Conservation (phyloP, 2,113 vertebrate species). For the Poecile atricapillus region DNA sequence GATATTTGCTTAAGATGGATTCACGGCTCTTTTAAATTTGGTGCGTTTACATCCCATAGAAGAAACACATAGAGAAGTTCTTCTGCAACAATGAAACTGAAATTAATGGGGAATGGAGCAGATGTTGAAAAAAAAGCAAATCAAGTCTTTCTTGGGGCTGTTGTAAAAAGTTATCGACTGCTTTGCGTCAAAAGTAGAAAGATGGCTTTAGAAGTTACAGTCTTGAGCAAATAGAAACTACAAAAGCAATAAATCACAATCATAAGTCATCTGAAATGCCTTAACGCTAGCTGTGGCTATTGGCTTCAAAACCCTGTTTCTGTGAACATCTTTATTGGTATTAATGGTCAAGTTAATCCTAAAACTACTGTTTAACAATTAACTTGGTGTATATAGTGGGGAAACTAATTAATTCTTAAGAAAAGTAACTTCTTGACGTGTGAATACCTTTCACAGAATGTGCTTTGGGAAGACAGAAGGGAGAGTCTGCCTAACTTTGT, state of each 20-base stretch:
- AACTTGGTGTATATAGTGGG: not conserved
- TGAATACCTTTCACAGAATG: slow-evolving; percentile 22
- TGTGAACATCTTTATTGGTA: slow-evolving; percentile 53
- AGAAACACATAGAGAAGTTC: slow-evolving; percentile 8
- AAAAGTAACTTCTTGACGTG: slow-evolving; percentile 61
- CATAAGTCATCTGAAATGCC: slow-evolving; percentile 73
- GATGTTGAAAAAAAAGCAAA: slow-evolving; percentile 33
- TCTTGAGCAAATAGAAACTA: slow-evolving; percentile 63
- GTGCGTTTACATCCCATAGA: not conserved
- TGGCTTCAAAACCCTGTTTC: slow-evolving; percentile 40
- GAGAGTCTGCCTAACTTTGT: not conserved
- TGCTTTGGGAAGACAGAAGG: not conserved
- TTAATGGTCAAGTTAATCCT: slow-evolving; percentile 70
- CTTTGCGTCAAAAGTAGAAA: slow-evolving; percentile 60
- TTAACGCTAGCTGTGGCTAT: slow-evolving; percentile 56
- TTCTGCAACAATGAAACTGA: slow-evolving; percentile 31
- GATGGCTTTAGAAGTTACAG: slow-evolving; percentile 66
- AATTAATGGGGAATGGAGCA: slow-evolving; percentile 60
- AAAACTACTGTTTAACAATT: slow-evolving; percentile 77
- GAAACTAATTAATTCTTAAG: slow-evolving; percentile 47
- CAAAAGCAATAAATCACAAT: slow-evolving; percentile 82
- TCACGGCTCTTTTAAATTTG: not conserved
- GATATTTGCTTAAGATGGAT: not conserved
- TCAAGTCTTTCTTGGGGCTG: slow-evolving; percentile 24
- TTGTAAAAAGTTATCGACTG: slow-evolving; percentile 58